phyloP scores from a whole-genome alignment of 2,797 vertebrate genomes.

The Pogoniulus pusillus region DNA sequence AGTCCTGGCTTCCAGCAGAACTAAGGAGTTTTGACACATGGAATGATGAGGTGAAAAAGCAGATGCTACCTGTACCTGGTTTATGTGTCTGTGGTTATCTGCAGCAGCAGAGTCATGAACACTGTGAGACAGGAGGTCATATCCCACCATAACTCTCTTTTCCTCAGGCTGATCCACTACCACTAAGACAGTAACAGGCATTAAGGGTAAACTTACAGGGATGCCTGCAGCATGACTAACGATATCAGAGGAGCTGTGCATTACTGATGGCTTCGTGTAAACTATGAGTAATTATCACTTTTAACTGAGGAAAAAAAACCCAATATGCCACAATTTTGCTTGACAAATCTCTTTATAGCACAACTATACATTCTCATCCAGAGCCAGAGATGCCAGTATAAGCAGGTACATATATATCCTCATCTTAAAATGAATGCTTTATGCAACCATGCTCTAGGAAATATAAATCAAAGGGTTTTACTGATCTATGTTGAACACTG shows the following conservation, averaged over 20 bases:
- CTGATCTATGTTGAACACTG: constrained; percentile 32
- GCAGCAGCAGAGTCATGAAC: background rate
- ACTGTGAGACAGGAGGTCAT: background rate
- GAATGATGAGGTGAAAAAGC: background rate
- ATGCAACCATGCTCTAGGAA: constrained; percentile 50
- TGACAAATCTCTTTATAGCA: constrained; percentile 37
- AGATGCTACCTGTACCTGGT: background rate
- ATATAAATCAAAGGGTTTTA: constrained; percentile 60
- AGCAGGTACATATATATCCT: background rate
- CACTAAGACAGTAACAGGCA: background rate
- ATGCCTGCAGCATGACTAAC: background rate
- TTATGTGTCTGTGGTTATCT: background rate
- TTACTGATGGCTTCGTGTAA: background rate
- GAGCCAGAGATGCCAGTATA: background rate
- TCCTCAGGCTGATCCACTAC: background rate
- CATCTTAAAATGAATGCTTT: constrained; percentile 54
- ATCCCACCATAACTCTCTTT: background rate
- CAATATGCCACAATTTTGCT: constrained; percentile 11
- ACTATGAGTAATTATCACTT: constrained; percentile 34
- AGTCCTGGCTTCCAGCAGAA: background rate
- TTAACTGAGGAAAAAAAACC: constrained; percentile 24
- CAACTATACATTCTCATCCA: background rate
- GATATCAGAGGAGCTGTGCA: background rate
- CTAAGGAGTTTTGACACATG: background rate
- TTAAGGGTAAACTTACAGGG: background rate